Evolutionary conservation across 1,140 invertebrate species (phyloP).

Genomic region (Coboldia fuscipes): DNA sequence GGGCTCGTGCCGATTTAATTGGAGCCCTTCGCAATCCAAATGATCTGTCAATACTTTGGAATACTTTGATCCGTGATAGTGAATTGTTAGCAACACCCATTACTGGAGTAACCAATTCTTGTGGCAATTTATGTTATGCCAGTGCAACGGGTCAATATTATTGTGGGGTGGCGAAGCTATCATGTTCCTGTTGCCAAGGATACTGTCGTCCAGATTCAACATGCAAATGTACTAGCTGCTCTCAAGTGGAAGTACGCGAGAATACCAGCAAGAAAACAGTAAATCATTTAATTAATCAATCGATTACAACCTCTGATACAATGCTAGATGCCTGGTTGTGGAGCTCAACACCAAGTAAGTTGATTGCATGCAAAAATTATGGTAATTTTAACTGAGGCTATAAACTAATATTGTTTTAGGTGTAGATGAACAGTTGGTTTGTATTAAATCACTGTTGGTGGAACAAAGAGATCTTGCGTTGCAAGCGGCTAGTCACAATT

Average conservation of each 20-base stretch:
- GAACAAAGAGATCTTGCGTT: slow-evolving; percentile 16
- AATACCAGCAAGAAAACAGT: slow-evolving; percentile 15
- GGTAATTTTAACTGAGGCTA: too few relatives aligned
- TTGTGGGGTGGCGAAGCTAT: slow-evolving; percentile 15
- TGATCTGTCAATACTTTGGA: slow-evolving; percentile 16
- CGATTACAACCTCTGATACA: slow-evolving; percentile 9
- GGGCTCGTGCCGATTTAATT: slow-evolving; percentile 20
- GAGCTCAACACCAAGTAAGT: slow-evolving; percentile 13
- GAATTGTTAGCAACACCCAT: slow-evolving; percentile 9
- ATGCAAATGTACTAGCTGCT: slow-evolving; percentile 17
- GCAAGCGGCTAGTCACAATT: slow-evolving; percentile 15
- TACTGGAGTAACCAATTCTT: slow-evolving; percentile 10
- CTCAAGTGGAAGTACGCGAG: slow-evolving; percentile 15
- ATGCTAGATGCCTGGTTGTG: slow-evolving; percentile 17
- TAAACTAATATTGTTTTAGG: background rate
- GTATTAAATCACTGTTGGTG: slow-evolving; percentile 12
- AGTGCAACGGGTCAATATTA: slow-evolving; percentile 20
- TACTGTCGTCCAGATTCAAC: slow-evolving; percentile 18
- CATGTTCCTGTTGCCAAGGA: slow-evolving; percentile 17
- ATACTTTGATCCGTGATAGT: slow-evolving; percentile 18
- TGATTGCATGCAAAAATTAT: too few relatives aligned
- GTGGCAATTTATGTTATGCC: slow-evolving; percentile 16
- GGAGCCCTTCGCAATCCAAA: slow-evolving; percentile 13
- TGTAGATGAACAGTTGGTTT: slow-evolving; percentile 10
- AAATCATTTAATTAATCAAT: background rate